A percentile compares a stretch with the other conserved stretches of the same genome.
Evolutionary conservation across 2,888 invertebrate species (phyloP).

Genomic region (Caenorhabditis sinica): DNA sequence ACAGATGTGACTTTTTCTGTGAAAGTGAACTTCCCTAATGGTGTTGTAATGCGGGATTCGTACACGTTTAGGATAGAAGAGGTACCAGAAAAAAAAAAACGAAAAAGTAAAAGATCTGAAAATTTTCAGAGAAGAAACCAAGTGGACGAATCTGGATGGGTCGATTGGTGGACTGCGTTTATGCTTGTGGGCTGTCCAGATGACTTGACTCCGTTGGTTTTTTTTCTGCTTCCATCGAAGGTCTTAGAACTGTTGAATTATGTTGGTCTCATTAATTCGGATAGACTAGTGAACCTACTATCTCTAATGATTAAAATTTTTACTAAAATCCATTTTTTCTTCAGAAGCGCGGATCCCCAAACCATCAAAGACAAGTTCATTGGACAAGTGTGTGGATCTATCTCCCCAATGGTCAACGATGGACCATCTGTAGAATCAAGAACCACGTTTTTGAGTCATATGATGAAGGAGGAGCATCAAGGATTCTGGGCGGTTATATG

Average conservation of each 20-base stretch:
- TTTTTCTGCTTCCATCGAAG: no score
- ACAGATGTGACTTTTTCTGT: slow-evolving; percentile 18
- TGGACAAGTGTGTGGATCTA: slow-evolving; percentile 21
- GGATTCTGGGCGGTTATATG: slow-evolving; percentile 38
- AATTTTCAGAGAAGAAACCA: slow-evolving; percentile 15
- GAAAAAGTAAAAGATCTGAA: background rate
- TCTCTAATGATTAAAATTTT: no score
- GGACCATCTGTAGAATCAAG: slow-evolving; percentile 17
- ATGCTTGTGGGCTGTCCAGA: slow-evolving; percentile 9
- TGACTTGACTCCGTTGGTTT: slow-evolving; percentile 15
- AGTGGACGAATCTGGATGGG: slow-evolving; percentile 17
- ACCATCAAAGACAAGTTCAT: slow-evolving; percentile 10
- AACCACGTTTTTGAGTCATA: slow-evolving; percentile 6
- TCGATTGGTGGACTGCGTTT: slow-evolving; percentile 21
- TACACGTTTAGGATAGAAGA: slow-evolving; percentile 1
- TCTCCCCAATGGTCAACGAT: slow-evolving; percentile 33
- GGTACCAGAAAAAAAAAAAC: background rate
- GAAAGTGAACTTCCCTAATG: background rate
- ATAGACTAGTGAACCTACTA: no score
- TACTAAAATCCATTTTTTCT: no score
- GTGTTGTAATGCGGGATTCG: background rate
- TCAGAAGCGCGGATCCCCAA: slow-evolving; percentile 5
- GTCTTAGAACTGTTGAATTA: no score
- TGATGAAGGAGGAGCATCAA: slow-evolving; percentile 13
- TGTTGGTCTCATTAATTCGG: no score